Evolutionary conservation across 2,888 invertebrate genomes (phyloP).

Genomic region (Sphecodes monilicornis): DNA sequence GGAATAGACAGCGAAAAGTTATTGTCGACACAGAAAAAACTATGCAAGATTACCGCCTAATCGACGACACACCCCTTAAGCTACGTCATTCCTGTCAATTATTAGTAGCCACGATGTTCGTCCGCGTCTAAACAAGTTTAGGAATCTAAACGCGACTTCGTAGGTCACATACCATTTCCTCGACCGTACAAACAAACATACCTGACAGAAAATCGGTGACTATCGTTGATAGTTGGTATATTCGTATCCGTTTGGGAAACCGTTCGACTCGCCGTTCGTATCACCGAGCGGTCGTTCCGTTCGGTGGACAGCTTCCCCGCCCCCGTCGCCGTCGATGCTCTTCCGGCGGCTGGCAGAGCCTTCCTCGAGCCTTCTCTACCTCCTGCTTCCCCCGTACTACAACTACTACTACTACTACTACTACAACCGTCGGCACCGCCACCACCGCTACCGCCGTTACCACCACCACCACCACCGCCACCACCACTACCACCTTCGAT

Average conservation of each 20-base stretch:
- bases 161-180: not conserved
- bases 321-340: constrained; percentile 62
- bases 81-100: constrained; percentile 70
- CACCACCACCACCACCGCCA: not conserved
- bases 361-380: constrained; percentile 48
- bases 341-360: constrained; percentile 55
- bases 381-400: constrained; percentile 32
- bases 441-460: not conserved
- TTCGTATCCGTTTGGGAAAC: constrained; percentile 65
- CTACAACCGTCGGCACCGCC: constrained; percentile 1
- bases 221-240: constrained; percentile 55
- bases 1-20: not conserved
- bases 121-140: not conserved
- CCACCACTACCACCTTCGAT: not conserved
- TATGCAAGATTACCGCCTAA: constrained; percentile 54
- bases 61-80: constrained; percentile 72
- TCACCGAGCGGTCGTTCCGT: constrained; percentile 77
- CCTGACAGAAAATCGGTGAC: constrained; percentile 54
- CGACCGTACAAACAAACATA: constrained; percentile 35
- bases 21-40: constrained; percentile 2
- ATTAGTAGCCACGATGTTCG: constrained; percentile 11
- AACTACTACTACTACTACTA: constrained; percentile 26
- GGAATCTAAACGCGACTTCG: not conserved
- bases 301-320: constrained; percentile 80
- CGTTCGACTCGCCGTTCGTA: constrained; percentile 73